Percentiles rank a stretch among this genome's conserved stretches.
These are phyloP conservation scores for Pipistrellus pygmaeus DNA, from an alignment of 2,797 vertebrate species.

Conservation along the genomic window DNA sequence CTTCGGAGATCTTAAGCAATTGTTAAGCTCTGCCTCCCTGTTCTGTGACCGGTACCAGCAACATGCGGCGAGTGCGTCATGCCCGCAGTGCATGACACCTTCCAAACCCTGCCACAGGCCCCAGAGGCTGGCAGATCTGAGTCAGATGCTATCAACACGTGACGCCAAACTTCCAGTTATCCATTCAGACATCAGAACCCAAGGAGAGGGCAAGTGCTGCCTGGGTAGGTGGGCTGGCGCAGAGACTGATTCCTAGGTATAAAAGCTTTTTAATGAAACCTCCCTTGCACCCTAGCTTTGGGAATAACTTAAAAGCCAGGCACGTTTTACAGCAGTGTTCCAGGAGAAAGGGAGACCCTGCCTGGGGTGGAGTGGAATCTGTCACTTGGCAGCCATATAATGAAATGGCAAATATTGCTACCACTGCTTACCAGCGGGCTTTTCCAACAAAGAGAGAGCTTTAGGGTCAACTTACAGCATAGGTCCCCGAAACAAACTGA, in stretches of 20 bases:
- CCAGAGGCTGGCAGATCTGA: constrained; percentile 69
- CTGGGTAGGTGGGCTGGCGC: background rate
- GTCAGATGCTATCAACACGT: constrained; percentile 89
- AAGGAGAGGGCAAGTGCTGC: background rate
- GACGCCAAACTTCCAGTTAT: constrained; percentile 78
- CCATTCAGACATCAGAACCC: constrained; percentile 36
- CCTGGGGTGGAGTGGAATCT: constrained; percentile 31
- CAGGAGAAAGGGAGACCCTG: constrained; percentile 42
- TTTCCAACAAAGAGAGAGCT: constrained; percentile 48
- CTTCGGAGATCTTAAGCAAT: constrained; percentile 83
- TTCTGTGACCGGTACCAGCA: constrained; percentile 78
- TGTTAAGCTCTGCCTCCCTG: constrained; percentile 78
- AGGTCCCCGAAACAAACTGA: constrained; percentile 37
- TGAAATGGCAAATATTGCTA: constrained; percentile 70
- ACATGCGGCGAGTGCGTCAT: constrained; percentile 58
- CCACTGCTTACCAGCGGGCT: constrained; percentile 36
- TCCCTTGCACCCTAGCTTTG: background rate
- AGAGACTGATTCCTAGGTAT: background rate
- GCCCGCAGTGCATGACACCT: background rate
- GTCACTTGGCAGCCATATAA: constrained; percentile 46
- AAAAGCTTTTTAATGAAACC: constrained; percentile 47
- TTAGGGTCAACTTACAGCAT: constrained; percentile 53
- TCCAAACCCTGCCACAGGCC: constrained; percentile 60
- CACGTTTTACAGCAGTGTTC: constrained; percentile 63
- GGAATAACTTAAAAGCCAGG: constrained; percentile 60